Evolutionary conservation across 2,888 invertebrate species (phyloP).

Genomic region (Idaea biselata): DNA sequence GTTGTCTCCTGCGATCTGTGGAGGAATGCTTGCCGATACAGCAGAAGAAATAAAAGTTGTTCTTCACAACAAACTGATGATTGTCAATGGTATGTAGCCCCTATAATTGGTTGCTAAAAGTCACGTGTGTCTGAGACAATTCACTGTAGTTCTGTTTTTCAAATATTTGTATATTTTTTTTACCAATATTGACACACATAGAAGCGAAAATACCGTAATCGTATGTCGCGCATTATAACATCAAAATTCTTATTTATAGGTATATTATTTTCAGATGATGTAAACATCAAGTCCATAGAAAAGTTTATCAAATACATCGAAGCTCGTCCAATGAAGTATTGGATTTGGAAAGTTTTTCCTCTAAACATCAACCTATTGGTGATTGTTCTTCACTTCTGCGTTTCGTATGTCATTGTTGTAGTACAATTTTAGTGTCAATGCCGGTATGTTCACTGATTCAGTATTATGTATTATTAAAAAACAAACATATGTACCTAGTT

Average conservation of each 20-base stretch:
- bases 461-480: too few species aligned
- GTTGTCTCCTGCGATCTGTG: conserved; percentile 8
- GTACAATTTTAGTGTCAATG: conserved; percentile 14
- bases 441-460: too few species aligned
- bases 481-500: too few species aligned
- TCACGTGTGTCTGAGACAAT: too few species aligned
- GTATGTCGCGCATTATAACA: too few species aligned
- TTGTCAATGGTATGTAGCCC: conserved; percentile 5
- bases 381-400: conserved; percentile 18
- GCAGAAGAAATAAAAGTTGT: conserved; percentile 9
- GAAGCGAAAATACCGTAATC: too few species aligned
- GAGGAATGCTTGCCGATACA: conserved; percentile 7
- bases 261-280: conserved; percentile 7
- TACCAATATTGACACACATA: too few species aligned
- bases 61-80: conserved; percentile 6
- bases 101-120: too few species aligned
- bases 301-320: conserved; percentile 21
- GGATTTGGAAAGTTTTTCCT: conserved; percentile 20
- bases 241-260: too few species aligned
- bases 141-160: too few species aligned
- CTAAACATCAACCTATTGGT: conserved; percentile 19
- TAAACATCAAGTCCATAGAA: not conserved
- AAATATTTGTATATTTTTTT: too few species aligned
- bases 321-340: conserved; percentile 14
- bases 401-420: conserved; percentile 30